These are phyloP conservation scores for Pammene fasciana DNA, from an alignment of 2,888 invertebrate species.

Conservation along the genomic window DNA sequence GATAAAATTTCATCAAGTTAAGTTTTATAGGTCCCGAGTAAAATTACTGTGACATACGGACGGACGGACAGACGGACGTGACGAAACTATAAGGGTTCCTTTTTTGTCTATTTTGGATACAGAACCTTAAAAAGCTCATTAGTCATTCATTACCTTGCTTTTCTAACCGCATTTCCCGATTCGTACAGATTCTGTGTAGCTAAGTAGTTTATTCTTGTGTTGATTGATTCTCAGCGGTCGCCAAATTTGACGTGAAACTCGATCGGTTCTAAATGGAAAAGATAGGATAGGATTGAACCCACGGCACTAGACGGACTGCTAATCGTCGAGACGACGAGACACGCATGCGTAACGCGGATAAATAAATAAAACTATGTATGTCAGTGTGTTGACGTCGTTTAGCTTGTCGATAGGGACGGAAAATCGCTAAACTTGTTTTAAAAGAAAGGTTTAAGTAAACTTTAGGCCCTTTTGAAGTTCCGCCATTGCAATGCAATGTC, in stretches of 20 bases:
- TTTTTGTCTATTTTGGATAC: no score
- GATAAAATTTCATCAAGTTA: no score
- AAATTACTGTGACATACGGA: no score
- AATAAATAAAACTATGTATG: constrained; percentile 74
- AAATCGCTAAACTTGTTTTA: constrained; percentile 40
- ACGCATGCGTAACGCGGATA: constrained; percentile 67
- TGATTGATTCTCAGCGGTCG: background rate
- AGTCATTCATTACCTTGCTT: no score
- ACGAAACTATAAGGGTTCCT: no score
- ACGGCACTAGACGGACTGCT: constrained; percentile 55
- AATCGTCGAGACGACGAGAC: constrained; percentile 53
- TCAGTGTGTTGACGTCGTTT: constrained; percentile 66
- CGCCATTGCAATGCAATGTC: constrained; percentile 23
- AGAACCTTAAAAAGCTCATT: no score
- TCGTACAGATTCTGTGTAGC: background rate
- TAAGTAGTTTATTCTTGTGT: background rate
- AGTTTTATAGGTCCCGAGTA: no score
- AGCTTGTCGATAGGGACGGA: constrained; percentile 38
- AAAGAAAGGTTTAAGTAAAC: constrained; percentile 39
- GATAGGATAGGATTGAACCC: constrained; percentile 48
- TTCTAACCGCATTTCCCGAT: no score
- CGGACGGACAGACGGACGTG: no score
- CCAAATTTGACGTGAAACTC: constrained; percentile 8
- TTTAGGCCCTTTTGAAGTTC: constrained; percentile 34
- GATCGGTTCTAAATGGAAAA: constrained; percentile 12